Evolutionary conservation across 2,888 invertebrate genomes (phyloP), one percentile per base, ranked within the genome.

Genomic region (Cenopis cana): DNA sequence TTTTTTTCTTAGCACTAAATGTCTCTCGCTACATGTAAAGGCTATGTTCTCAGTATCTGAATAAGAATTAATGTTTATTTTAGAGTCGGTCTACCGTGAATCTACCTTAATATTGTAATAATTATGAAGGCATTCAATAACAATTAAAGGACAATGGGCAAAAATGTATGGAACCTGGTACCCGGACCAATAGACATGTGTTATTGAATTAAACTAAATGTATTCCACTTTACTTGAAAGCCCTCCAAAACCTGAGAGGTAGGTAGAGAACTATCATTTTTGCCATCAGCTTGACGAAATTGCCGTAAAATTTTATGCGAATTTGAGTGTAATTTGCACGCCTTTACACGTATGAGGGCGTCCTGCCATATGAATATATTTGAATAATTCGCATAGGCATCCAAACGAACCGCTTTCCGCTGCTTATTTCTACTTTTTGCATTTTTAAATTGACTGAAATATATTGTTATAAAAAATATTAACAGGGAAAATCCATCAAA

Each of bases 291-390:
- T 61, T 61, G 46, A 67, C 59, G 62, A 69, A 68, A 74, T 61
- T 59, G 68, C 71, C 62, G 59, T 71, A 61, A 68, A 73, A 74
- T 65, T 61, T 75, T 77, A 69, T 65, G 74, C 75, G 73, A 74
- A 76, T 76, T 77, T 76, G 64, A 64, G 74, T 69, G 74, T 79
- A 82, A 81, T 83, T 82, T 79, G 76, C 79, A 77, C 78, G 80
- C 76, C 78, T 82, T 79, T 79, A 76, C 81, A 80, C 80, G 79
- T 82, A 77, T 79, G 78, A 79, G 77, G 76, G 81, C 82, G 81
- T 83, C 79, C 78, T 79, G 81, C 81, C 83, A 83, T 85, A 87
- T 87, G 88, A 87, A 88, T 88, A 88, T 80, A 87, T 88, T 88
- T 88, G 84, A 87, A 88, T 88, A 87, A 85, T 85, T 84, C 83